Conservation (phyloP, 2,888 invertebrate genomes). For the Eumerus sabulonum region DNA sequence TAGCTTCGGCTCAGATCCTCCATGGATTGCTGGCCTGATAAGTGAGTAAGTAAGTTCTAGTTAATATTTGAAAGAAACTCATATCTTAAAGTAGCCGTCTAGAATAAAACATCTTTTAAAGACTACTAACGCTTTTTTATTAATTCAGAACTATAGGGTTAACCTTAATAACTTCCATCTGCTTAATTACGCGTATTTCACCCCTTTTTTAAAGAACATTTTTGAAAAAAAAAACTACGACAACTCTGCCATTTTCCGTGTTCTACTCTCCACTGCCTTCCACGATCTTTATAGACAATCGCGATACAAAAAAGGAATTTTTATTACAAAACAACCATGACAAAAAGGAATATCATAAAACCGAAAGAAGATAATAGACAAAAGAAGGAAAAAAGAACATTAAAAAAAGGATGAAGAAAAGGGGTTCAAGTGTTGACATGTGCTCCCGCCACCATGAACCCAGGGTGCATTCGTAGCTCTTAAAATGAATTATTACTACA, state of each 20-base stretch:
- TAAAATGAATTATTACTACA: slow-evolving; percentile 53
- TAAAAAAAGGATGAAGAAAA: slow-evolving; percentile 16
- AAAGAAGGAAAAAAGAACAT: slow-evolving; percentile 19
- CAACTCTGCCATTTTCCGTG: slow-evolving; percentile 17
- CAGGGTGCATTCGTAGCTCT: slow-evolving; percentile 24
- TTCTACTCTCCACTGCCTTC: slow-evolving; percentile 30
- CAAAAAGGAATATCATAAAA: too few species aligned
- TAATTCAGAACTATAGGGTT: slow-evolving; percentile 41
- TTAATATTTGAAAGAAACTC: too few species aligned
- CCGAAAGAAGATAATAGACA: not conserved
- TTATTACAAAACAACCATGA: slow-evolving; percentile 53
- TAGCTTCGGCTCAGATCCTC: too few species aligned
- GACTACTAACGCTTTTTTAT: slow-evolving; percentile 1
- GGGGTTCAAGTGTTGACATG: slow-evolving; percentile 62
- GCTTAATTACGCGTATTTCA: slow-evolving; percentile 50
- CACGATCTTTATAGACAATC: slow-evolving; percentile 36
- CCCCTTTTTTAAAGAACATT: slow-evolving; percentile 31
- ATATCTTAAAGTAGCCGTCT: too few species aligned
- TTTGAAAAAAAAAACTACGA: slow-evolving; percentile 14
- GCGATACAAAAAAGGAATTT: slow-evolving; percentile 56
- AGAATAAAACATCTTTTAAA: slow-evolving; percentile 10
- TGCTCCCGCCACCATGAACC: slow-evolving; percentile 27
- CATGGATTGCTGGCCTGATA: too few species aligned
- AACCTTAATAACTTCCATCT: slow-evolving; percentile 42
- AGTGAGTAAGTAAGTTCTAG: too few species aligned